Evolutionary conservation across 2,113 vertebrate genomes (phyloP).

Genomic region (Takifugu flavidus): DNA sequence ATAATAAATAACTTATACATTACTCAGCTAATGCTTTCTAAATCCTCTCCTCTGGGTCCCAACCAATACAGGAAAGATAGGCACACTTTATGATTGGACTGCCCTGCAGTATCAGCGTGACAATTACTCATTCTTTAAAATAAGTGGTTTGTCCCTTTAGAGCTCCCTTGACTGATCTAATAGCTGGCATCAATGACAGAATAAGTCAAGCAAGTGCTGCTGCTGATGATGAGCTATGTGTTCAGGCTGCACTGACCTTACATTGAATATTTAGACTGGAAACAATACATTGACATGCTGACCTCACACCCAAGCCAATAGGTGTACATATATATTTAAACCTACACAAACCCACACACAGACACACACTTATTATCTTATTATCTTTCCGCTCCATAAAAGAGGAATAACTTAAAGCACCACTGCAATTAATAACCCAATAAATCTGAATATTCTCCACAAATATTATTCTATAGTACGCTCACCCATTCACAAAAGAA

Average conservation of each 20-base stretch:
- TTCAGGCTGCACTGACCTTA: constrained; percentile 31
- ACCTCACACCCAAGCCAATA: constrained; percentile 25
- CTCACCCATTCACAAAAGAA: constrained; percentile 23
- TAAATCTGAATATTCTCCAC: constrained; percentile 79
- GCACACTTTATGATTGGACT: constrained; percentile 25
- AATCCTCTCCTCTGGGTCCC: constrained; percentile 4
- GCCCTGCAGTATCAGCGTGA: constrained; percentile 8
- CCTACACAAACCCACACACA: constrained; percentile 2
- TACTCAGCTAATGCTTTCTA: constrained; percentile 4
- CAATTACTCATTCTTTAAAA: constrained; percentile 43
- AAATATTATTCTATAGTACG: constrained; percentile 75
- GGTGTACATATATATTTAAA: constrained; percentile 5
- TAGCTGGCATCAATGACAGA: constrained; percentile 36
- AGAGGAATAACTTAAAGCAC: constrained; percentile 76
- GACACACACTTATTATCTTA: constrained; percentile 75
- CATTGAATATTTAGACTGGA: constrained; percentile 51
- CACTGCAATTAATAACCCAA: constrained; percentile 76
- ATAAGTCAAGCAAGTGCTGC: constrained; percentile 46
- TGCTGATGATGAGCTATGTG: constrained; percentile 52
- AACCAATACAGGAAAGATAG: constrained; percentile 26
- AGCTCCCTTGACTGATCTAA: constrained; percentile 36
- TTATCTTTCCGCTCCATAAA: constrained; percentile 83
- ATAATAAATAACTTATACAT: no score
- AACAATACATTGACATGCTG: constrained; percentile 61
- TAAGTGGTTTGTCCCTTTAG: constrained; percentile 39